These are phyloP conservation scores for Ectemnius cavifrons DNA, from an alignment of 2,888 invertebrate species.

Conservation along the genomic window DNA sequence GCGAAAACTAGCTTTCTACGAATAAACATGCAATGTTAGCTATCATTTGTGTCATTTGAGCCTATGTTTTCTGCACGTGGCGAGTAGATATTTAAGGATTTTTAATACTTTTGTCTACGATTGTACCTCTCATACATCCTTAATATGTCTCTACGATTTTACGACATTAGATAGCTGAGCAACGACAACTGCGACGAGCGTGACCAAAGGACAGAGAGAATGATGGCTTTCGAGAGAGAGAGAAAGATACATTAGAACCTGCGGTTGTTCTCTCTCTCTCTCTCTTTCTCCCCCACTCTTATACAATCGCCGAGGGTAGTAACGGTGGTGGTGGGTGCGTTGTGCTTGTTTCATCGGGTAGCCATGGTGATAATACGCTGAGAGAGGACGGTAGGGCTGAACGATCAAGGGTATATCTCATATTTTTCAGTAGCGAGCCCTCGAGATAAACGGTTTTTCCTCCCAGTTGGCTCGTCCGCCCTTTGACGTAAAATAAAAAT, in stretches of 20 bases:
- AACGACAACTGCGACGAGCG: conserved; percentile 29
- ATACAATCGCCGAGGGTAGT: conserved; percentile 20
- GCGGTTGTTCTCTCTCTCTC: no score
- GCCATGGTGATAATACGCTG: conserved; percentile 57
- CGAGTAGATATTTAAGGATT: no score
- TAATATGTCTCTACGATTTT: background rate
- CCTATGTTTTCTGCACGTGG: no score
- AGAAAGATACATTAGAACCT: background rate
- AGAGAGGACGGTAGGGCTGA: conserved; percentile 33
- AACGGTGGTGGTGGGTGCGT: conserved; percentile 20
- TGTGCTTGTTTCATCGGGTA: conserved; percentile 48
- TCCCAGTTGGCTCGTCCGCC: conserved; percentile 9
- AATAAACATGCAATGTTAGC: no score
- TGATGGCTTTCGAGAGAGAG: conserved; percentile 13
- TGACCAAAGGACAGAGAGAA: conserved; percentile 29
- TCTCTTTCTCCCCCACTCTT: no score
- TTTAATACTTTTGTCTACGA: no score
- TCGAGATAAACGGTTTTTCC: conserved; percentile 31
- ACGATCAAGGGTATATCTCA: conserved; percentile 47
- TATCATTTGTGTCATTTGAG: no score
- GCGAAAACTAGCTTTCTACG: no score
- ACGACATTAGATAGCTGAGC: background rate
- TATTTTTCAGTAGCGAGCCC: conserved; percentile 44
- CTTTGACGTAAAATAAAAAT: conserved; percentile 1
- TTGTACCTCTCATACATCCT: no score